phyloP scores from a whole-genome alignment of 2,113 vertebrate genomes.

The Motacilla alba region DNA sequence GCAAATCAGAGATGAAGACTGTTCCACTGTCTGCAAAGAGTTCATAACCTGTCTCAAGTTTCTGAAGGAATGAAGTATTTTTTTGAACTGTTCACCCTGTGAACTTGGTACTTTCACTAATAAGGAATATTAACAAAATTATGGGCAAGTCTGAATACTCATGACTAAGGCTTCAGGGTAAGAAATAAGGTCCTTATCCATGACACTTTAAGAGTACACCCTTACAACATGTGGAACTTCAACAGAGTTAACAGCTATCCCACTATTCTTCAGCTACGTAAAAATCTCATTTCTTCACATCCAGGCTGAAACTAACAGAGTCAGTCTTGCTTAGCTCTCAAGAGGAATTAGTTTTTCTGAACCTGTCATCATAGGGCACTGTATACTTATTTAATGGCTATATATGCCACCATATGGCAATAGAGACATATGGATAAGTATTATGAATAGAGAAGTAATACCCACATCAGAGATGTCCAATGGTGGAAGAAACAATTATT shows the following conservation, averaged over 20 bases:
- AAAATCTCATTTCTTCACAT: not conserved
- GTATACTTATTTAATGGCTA: not conserved
- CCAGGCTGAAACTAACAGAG: not conserved
- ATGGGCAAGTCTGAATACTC: not conserved
- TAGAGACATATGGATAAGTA: not conserved
- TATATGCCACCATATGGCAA: not conserved
- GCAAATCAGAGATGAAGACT: not conserved
- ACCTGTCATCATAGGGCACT: not conserved
- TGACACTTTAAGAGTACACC: not conserved
- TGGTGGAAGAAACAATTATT: not conserved
- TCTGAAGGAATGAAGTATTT: not conserved
- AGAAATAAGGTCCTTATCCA: not conserved
- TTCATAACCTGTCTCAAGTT: not conserved
- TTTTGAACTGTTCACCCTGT: not conserved
- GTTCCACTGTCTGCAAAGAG: not conserved
- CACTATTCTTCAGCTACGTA: not conserved
- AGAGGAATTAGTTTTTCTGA: not conserved
- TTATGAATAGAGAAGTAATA: not conserved
- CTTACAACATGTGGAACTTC: not conserved
- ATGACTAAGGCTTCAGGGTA: not conserved
- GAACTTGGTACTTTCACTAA: not conserved
- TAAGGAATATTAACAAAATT: not conserved
- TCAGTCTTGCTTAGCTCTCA: not conserved
- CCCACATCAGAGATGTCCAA: not conserved
- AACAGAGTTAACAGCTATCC: not conserved